Evolutionary conservation across 2,888 invertebrate genomes (phyloP).

Genomic region (Heteromurus nitidus): DNA sequence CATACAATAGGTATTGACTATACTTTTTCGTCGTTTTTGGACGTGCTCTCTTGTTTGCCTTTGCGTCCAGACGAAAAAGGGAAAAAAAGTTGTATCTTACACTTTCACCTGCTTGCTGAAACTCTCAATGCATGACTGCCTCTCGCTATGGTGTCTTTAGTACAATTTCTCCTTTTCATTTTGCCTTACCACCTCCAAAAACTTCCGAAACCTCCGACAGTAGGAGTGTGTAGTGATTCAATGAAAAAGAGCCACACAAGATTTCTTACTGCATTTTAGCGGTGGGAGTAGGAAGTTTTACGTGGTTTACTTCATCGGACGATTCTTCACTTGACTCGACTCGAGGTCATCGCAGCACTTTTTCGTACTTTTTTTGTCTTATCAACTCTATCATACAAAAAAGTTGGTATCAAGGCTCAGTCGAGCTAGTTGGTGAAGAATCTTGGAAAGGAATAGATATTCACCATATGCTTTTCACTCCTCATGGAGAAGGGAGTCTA

Average conservation of each 20-base stretch:
- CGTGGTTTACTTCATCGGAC: background rate
- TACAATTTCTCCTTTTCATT: background rate
- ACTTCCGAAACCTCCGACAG: too few species aligned
- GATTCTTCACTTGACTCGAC: background rate
- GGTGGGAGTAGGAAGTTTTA: slow-evolving; percentile 6
- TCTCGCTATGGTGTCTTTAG: too few species aligned
- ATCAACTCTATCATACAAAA: too few species aligned
- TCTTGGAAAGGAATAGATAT: too few species aligned
- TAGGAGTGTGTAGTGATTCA: background rate
- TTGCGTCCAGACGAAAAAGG: background rate
- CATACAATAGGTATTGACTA: too few species aligned
- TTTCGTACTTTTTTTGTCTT: too few species aligned
- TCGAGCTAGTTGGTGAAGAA: too few species aligned
- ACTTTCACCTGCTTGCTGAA: slow-evolving; percentile 1
- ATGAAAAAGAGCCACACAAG: background rate
- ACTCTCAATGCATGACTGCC: background rate
- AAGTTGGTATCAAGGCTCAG: too few species aligned
- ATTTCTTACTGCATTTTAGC: background rate
- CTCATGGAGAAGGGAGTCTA: too few species aligned
- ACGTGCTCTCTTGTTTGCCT: slow-evolving; percentile 9
- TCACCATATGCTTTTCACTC: background rate
- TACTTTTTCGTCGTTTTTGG: too few species aligned
- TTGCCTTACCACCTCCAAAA: background rate
- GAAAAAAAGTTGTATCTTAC: background rate
- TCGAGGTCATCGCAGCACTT: too few species aligned